Percentiles rank a stretch among this genome's conserved stretches.
phyloP scores from a whole-genome alignment of 2,888 invertebrate species.

The Aphelenchoides bicaudatus region DNA sequence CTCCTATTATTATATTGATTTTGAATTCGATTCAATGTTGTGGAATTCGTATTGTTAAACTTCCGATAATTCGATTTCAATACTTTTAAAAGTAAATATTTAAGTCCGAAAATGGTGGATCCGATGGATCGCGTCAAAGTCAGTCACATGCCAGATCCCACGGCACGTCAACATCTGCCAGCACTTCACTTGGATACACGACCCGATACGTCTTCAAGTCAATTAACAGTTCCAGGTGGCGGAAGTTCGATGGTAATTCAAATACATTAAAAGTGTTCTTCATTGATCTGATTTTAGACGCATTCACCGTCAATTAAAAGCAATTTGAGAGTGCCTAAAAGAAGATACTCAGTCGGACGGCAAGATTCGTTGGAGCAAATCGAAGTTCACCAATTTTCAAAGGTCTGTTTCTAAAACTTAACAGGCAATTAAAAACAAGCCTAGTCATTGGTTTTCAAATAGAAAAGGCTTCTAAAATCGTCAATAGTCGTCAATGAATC shows the following conservation, averaged over 20 bases:
- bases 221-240: constrained; percentile 3
- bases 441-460: too few relatives aligned
- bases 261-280: not conserved
- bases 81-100: too few relatives aligned
- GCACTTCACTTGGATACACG: not conserved
- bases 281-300: constrained; percentile 11
- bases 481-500: too few relatives aligned
- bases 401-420: constrained; percentile 33
- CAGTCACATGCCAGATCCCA: constrained; percentile 3
- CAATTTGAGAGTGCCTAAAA: constrained; percentile 37
- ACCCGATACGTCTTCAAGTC: not conserved
- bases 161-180: not conserved
- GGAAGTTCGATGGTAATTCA: constrained; percentile 1
- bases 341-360: constrained; percentile 40
- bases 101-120: not conserved
- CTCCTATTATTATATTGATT: too few relatives aligned
- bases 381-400: constrained; percentile 52
- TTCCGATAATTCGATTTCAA: too few relatives aligned
- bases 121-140: not conserved
- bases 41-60: too few relatives aligned
- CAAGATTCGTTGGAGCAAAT: constrained; percentile 50
- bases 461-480: too few relatives aligned
- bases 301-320: constrained; percentile 26
- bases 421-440: too few relatives aligned
- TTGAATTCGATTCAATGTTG: too few relatives aligned